Evolutionary conservation across 2,113 vertebrate species (phyloP).

Genomic region (Apus apus): DNA sequence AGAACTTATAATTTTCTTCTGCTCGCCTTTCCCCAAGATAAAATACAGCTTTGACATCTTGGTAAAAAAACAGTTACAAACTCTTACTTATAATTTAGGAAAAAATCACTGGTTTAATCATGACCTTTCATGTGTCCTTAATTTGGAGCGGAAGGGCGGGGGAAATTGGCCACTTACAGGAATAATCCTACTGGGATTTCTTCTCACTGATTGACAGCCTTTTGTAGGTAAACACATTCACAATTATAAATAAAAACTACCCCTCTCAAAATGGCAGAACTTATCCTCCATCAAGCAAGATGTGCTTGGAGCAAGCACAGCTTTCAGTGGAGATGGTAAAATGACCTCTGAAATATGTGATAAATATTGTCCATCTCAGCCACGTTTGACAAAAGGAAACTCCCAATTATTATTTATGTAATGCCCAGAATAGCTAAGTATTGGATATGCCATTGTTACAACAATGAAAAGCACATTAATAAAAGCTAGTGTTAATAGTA

Average conservation of each 20-base stretch:
- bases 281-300: slow-evolving; percentile 61
- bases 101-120: slow-evolving; percentile 83
- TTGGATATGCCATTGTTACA: background rate
- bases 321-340: slow-evolving; percentile 21
- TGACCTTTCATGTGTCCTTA: slow-evolving; percentile 83
- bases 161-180: slow-evolving; percentile 81
- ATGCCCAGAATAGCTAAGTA: background rate
- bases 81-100: slow-evolving; percentile 75
- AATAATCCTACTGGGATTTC: slow-evolving; percentile 78
- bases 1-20: slow-evolving; percentile 81
- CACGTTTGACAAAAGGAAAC: background rate
- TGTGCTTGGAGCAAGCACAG: slow-evolving; percentile 52
- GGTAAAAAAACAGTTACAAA: slow-evolving; percentile 79
- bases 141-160: slow-evolving; percentile 63
- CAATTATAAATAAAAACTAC: slow-evolving; percentile 77
- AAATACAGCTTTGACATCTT: slow-evolving; percentile 82
- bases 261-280: slow-evolving; percentile 65
- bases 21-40: slow-evolving; percentile 39
- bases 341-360: slow-evolving; percentile 6
- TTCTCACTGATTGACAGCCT: slow-evolving; percentile 73
- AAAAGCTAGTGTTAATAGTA: slow-evolving; percentile 3
- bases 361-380: background rate
- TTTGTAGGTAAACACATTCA: slow-evolving; percentile 74
- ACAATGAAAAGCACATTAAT: background rate
- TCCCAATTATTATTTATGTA: background rate